Base-by-base conservation (phyloP, 2,888 invertebrate species). In the Plagiodera versicolora region DNA sequence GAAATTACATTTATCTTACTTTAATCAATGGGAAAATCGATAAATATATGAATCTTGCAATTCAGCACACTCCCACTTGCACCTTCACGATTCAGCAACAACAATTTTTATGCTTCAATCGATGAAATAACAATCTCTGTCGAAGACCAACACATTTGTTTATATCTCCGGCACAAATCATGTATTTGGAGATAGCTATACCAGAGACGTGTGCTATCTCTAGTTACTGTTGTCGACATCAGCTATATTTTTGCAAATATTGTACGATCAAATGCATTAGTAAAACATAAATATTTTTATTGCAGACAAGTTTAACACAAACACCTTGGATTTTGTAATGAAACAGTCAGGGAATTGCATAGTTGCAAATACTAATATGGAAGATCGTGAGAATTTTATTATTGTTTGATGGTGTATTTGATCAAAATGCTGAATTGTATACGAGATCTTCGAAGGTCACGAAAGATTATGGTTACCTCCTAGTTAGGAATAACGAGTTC, bases 201-300 rank as follows among this genome's bases (percentile, higher is more conserved):
- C 20, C 1, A 17, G 20, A 52, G 32, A 48, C 56, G 56, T 56
- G 56, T 49, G 49, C 49, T 39, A 56, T 49, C 39, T 56, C 56
- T 48, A 10, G 47, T 56, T 48, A 48, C 32, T 49, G 49, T 56
- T 56, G 48, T 20, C 20, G 17, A 24, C 16, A 56, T 55, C 55
- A 55, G 55, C 55, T 55, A 46, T 55, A 55, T 45, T 47, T 55
- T 32, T 47, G 55, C 46, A 28, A 30, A 55, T 47, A 54, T 47
- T 46, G 14, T 56, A 20, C 35, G 19, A 56, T 8, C 28, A 30
- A 32, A 48, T 19, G 18, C 46, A 55, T 16, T 46, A 32, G 35
- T 48, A 19, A 18, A 18, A 32, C 19, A 48, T 48, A 56, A 56
- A 56, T 56, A 56, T 49, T 47, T 56, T 48, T 46, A 48, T 11